A percentile compares a stretch with the other conserved stretches of the same genome.
phyloP scores from a whole-genome alignment of 92 coral and sea anemone species.

The Porites rus region DNA sequence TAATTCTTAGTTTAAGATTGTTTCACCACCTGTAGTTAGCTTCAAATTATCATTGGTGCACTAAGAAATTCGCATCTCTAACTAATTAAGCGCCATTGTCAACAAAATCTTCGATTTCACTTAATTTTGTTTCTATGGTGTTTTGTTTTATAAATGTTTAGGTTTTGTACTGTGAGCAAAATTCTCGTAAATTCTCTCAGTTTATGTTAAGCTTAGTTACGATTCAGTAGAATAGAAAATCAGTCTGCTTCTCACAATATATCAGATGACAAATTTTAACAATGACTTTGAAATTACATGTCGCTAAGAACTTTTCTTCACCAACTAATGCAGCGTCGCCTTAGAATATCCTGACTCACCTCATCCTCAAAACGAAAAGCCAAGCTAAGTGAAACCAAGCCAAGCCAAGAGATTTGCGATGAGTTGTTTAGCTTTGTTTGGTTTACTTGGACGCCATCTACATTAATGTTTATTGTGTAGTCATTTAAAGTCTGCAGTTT shows the following conservation, averaged over 20 bases:
- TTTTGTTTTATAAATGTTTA: conserved; percentile 26
- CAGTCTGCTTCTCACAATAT: too few species aligned
- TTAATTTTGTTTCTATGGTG: conserved; percentile 8
- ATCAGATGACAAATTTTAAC: too few species aligned
- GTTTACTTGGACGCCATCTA: conserved; percentile 14
- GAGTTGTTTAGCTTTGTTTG: neutral
- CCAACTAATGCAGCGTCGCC: too few species aligned
- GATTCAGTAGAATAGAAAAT: too few species aligned
- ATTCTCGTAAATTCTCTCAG: neutral
- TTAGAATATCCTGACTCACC: too few species aligned
- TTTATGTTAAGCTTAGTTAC: neutral
- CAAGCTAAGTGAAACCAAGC: too few species aligned
- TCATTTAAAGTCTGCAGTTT: neutral
- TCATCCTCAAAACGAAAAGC: too few species aligned
- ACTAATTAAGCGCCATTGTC: neutral
- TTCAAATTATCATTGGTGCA: conserved; percentile 9
- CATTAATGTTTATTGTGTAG: neutral
- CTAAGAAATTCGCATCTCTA: neutral
- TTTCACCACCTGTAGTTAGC: conserved; percentile 8
- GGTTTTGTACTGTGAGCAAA: neutral
- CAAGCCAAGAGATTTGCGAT: too few species aligned
- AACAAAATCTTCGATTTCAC: neutral
- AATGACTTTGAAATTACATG: too few species aligned
- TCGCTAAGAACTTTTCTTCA: too few species aligned
- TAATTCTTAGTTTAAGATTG: neutral